Conservation (phyloP, 2,888 invertebrate species). For the Cheilosia urbana region DNA sequence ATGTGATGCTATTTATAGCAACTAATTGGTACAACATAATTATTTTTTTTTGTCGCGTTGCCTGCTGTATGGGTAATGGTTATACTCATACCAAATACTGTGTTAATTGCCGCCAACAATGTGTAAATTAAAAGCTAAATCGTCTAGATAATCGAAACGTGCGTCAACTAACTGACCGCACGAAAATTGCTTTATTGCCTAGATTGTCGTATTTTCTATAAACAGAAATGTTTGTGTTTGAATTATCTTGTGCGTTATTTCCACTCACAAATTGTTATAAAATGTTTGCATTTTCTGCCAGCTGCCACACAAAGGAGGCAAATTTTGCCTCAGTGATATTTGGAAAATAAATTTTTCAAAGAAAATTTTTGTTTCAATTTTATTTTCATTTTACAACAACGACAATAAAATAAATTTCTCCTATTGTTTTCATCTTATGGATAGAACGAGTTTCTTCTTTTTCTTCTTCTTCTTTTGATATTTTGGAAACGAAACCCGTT, state of each 20-base stretch:
- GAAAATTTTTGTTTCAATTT: background rate
- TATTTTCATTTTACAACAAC: background rate
- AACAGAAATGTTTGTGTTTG: background rate
- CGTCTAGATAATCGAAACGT: background rate
- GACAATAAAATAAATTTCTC: background rate
- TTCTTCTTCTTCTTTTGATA: slow-evolving; percentile 3
- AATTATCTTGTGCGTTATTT: background rate
- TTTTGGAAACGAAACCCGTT: background rate
- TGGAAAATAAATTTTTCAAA: background rate
- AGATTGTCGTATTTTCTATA: background rate
- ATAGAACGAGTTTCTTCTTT: slow-evolving; percentile 2
- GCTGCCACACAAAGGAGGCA: background rate
- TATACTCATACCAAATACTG: background rate
- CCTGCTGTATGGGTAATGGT: background rate
- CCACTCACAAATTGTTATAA: background rate
- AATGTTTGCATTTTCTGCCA: background rate
- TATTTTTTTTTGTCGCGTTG: background rate
- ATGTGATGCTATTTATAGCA: background rate
- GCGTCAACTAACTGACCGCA: background rate
- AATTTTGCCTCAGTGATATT: background rate
- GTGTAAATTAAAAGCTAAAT: slow-evolving; percentile 32
- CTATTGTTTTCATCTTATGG: background rate
- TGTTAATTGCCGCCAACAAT: slow-evolving; percentile 20
- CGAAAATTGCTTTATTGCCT: background rate
- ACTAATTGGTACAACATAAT: slow-evolving; percentile 1